A percentile compares a stretch with the other conserved stretches of the same genome.
phyloP scores from a whole-genome alignment of 2,888 invertebrate genomes.

The Steromphala cineraria region DNA sequence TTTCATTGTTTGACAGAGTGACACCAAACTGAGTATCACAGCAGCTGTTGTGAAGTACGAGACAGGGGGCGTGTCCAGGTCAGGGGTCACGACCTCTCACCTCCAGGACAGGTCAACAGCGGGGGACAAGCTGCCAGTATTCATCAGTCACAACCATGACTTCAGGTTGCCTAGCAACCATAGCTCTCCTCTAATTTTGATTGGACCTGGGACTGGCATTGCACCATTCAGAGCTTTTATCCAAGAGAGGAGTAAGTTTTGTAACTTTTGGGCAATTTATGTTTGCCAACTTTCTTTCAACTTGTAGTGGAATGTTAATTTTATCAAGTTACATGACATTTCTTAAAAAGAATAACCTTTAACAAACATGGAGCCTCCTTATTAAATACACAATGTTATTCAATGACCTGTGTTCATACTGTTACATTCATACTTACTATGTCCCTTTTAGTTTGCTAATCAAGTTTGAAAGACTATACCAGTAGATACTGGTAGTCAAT shows the following conservation, averaged over 20 bases:
- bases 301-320: too few relatives aligned
- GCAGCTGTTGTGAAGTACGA: slow-evolving; percentile 56
- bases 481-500: too few relatives aligned
- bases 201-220: slow-evolving; percentile 96
- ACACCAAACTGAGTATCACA: slow-evolving; percentile 49
- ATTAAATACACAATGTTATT: too few relatives aligned
- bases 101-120: slow-evolving; percentile 49
- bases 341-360: too few relatives aligned
- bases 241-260: slow-evolving; percentile 78
- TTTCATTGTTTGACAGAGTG: slow-evolving; percentile 31
- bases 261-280: neutral
- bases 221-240: slow-evolving; percentile 93
- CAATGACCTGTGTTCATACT: too few relatives aligned
- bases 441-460: too few relatives aligned
- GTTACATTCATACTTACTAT: too few relatives aligned
- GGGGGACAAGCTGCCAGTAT: slow-evolving; percentile 50
- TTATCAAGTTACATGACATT: too few relatives aligned
- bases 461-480: too few relatives aligned
- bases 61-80: slow-evolving; percentile 37
- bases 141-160: slow-evolving; percentile 60
- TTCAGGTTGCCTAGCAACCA: slow-evolving; percentile 53
- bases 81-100: slow-evolving; percentile 57
- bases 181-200: slow-evolving; percentile 84
- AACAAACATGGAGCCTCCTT: too few relatives aligned
- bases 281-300: neutral